Evolutionary conservation across 1,140 invertebrate species (phyloP), one percentile per base, ranked within the genome.

Genomic region (Cyclina sinensis): DNA sequence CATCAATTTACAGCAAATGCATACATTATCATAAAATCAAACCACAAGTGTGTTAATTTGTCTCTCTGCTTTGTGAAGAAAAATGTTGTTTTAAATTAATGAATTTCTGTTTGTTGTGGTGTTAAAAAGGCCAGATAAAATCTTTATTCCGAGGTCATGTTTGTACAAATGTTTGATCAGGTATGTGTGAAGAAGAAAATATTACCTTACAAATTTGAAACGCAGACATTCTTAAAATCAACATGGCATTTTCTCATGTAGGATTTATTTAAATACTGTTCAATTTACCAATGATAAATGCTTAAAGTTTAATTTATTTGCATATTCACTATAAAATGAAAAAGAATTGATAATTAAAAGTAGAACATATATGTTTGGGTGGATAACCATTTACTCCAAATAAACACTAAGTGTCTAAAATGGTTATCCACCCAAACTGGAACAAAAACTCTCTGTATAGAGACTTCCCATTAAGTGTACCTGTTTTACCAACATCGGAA

Each of bases 111-210:
- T 70, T 70, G 65, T 70, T 70, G 18, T n/a, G 32, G 14, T 70
- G 65, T 70, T 37, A 24, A 70, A 70, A 70, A 37, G 32, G 65
- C 21, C 24, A 39, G 65, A 70, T 70, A 70, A 70, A 32, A 70
- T 70, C 65, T 70, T n/a, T 70, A 32, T 70, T 37, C 65, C 65
- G 18, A 30, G 30, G 37, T 30, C 35, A 0, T 70, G 37, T 70
- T 70, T 70, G 65, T 70, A 70, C 65, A 70, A 70, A 39, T 70
- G 65, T 70, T 70, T 70, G 32, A 70, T 70, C 65, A 70, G 65
- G 24, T 39, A 37, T 30, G 30, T 30, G 3, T 70, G 27, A 37
- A 70, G 37, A 70, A 18, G 24, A 70, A 37, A 24, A 62, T 37
- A 70, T 70, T 39, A n/a, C 30, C 65, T 32, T 37, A 39, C 32